These are phyloP conservation scores for Thunnus albacares DNA, from an alignment of 2,797 vertebrate genomes.

Conservation along the genomic window DNA sequence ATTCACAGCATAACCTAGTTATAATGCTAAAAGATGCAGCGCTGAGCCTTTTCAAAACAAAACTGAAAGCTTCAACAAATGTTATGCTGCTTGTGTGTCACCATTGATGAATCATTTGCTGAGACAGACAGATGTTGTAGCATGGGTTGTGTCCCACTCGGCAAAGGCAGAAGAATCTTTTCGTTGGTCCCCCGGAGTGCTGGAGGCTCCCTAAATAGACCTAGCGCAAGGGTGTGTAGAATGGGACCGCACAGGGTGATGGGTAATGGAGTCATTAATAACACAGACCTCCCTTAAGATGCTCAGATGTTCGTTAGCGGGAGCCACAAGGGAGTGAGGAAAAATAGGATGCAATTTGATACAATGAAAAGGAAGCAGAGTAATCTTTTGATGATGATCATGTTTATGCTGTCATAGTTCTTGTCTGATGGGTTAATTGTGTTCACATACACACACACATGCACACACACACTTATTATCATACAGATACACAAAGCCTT, in stretches of 20 bases:
- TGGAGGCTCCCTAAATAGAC: slow-evolving; percentile 85
- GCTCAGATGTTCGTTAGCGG: slow-evolving; percentile 85
- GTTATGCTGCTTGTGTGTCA: slow-evolving; percentile 66
- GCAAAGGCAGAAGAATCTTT: slow-evolving; percentile 79
- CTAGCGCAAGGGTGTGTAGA: slow-evolving; percentile 81
- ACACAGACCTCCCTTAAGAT: slow-evolving; percentile 86
- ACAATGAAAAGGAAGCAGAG: slow-evolving; percentile 65
- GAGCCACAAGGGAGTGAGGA: slow-evolving; percentile 77
- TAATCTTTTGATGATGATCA: slow-evolving; percentile 74
- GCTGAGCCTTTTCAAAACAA: slow-evolving; percentile 58
- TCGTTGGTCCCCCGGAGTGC: slow-evolving; percentile 76
- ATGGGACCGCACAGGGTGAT: slow-evolving; percentile 87
- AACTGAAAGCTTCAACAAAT: slow-evolving; percentile 66
- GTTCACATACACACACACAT: slow-evolving; percentile 12
- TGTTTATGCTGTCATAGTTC: slow-evolving; percentile 68
- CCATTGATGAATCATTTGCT: slow-evolving; percentile 76
- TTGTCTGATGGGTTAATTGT: slow-evolving; percentile 72
- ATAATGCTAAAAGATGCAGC: slow-evolving; percentile 29
- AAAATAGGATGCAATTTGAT: slow-evolving; percentile 82
- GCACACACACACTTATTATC: slow-evolving; percentile 10
- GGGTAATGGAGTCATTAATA: slow-evolving; percentile 90
- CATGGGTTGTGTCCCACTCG: slow-evolving; percentile 74
- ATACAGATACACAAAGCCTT: slow-evolving; percentile 18
- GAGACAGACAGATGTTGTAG: slow-evolving; percentile 83
- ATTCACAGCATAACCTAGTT: slow-evolving; percentile 46